Evolutionary conservation across 2,113 vertebrate species (phyloP).

Genomic region (Hippocampus zosterae): DNA sequence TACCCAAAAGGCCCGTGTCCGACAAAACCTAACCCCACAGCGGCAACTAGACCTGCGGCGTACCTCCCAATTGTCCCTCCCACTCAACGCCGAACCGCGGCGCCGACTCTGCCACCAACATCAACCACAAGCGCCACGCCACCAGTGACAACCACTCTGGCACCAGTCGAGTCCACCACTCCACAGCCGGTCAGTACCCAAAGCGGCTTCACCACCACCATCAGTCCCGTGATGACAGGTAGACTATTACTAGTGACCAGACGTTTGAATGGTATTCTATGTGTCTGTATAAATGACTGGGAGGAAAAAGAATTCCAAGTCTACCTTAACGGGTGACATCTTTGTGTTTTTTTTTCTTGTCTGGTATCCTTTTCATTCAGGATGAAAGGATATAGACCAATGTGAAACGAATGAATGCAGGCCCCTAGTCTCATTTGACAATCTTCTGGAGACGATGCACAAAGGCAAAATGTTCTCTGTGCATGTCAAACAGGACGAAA

Average conservation of each 20-base stretch:
- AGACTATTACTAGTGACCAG: constrained; percentile 54
- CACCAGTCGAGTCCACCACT: constrained; percentile 41
- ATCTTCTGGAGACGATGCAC: constrained; percentile 23
- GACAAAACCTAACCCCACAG: constrained; percentile 27
- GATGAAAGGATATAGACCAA: constrained; percentile 36
- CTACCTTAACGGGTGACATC: constrained; percentile 22
- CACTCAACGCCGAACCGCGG: constrained; percentile 24
- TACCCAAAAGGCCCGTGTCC: constrained; percentile 46
- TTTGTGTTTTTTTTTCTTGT: constrained; percentile 19
- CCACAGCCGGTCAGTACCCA: constrained; percentile 68
- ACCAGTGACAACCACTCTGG: constrained; percentile 43
- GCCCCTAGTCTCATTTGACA: constrained; percentile 34
- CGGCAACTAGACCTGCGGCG: constrained; percentile 29
- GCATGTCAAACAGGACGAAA: constrained; percentile 35
- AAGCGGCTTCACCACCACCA: constrained; percentile 63
- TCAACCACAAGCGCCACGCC: constrained; percentile 30
- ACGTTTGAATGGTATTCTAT: background rate
- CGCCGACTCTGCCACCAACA: constrained; percentile 32
- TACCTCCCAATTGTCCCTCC: constrained; percentile 19
- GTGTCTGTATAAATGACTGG: constrained; percentile 9
- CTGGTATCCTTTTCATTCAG: constrained; percentile 44
- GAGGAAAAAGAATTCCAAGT: constrained; percentile 30
- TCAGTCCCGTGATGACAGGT: constrained; percentile 73
- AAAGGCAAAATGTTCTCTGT: constrained; percentile 19
- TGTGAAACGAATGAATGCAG: constrained; percentile 38